A percentile compares a stretch with the other conserved stretches of the same genome.
Conservation (phyloP, 2,888 invertebrate genomes). For the Drosophila anomelani region DNA sequence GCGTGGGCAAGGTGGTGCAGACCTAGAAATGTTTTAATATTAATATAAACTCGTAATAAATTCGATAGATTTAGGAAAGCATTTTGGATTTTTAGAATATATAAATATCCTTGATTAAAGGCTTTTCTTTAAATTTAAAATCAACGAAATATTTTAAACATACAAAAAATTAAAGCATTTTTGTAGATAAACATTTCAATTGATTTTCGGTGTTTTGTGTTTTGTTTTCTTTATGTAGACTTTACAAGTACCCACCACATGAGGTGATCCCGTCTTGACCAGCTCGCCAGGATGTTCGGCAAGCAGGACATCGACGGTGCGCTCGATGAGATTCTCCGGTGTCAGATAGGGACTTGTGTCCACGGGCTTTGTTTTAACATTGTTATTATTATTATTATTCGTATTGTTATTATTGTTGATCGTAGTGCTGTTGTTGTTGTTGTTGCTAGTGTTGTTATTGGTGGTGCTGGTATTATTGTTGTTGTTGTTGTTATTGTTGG, state of each 20-base stretch:
- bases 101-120: background rate
- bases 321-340: conserved; percentile 92
- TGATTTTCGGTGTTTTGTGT: background rate
- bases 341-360: conserved; percentile 87
- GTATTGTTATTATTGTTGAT: conserved; percentile 64
- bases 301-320: conserved; percentile 92
- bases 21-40: conserved; percentile 84
- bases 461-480: conserved; percentile 50
- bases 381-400: conserved; percentile 68
- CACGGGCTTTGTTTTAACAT: conserved; percentile 73
- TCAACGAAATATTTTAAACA: background rate
- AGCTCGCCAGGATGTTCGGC: conserved; percentile 97
- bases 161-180: background rate
- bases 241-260: conserved; percentile 88
- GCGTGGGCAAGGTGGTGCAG: conserved; percentile 95
- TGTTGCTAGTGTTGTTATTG: conserved; percentile 51
- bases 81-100: background rate
- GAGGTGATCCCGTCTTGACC: conserved; percentile 97
- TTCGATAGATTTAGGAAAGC: no score
- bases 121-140: background rate
- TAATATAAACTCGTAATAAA: no score
- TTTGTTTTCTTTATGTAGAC: background rate
- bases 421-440: conserved; percentile 59
- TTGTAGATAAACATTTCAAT: background rate
- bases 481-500: conserved; percentile 50